Conservation (phyloP, 2,797 vertebrate genomes). For the Petrocephalus schoutedeni region DNA sequence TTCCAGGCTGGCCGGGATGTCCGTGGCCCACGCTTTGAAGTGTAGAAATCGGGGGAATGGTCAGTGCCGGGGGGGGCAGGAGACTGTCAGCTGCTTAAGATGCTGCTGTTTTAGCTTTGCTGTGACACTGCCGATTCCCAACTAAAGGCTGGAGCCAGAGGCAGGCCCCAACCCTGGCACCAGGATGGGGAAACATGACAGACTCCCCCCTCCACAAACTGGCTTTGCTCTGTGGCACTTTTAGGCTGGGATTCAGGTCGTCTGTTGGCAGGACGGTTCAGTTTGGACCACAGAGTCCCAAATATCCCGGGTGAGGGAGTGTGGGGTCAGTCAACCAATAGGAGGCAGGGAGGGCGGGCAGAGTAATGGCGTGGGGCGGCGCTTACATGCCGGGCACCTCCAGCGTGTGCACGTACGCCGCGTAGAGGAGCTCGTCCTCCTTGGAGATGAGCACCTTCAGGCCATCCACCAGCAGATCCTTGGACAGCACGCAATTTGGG, state of each 20-base stretch:
- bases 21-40: not conserved
- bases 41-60: not conserved
- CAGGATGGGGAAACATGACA: not conserved
- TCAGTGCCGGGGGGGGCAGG: not conserved
- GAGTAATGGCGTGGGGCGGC: not conserved
- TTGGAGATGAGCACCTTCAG: conserved; percentile 91
- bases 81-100: not conserved
- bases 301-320: not conserved
- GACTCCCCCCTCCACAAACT: not conserved
- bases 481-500: conserved; percentile 82
- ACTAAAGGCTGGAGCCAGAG: not conserved
- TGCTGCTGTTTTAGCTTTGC: not conserved
- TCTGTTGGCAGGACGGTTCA: not conserved
- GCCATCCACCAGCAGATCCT: conserved; percentile 85
- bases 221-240: not conserved
- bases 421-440: conserved; percentile 90
- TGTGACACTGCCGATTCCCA: not conserved
- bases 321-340: not conserved
- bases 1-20: not conserved
- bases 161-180: not conserved
- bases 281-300: not conserved
- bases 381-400: conserved; percentile 94
- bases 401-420: conserved; percentile 83
- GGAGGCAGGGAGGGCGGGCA: not conserved
- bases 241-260: not conserved